phyloP scores from a whole-genome alignment of 2,797 vertebrate genomes.

The Cyclura pinguis region DNA sequence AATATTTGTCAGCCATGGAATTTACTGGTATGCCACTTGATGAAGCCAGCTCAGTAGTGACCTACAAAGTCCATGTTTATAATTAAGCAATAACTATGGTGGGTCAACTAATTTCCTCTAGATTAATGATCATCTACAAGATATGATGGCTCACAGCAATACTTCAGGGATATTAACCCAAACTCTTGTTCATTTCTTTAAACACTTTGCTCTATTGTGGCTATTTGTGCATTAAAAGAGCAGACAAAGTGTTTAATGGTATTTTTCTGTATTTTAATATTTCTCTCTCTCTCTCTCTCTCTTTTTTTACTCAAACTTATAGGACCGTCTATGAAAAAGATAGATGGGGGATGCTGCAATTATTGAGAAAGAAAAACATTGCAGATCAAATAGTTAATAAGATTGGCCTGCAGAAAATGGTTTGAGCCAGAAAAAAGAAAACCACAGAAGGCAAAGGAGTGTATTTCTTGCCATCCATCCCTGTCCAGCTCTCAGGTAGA shows the following conservation, averaged over 20 bases:
- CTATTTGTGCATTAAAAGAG: constrained; percentile 44
- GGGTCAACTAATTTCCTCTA: constrained; percentile 68
- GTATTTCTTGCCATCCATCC: not conserved
- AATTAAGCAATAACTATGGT: constrained; percentile 72
- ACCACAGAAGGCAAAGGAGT: not conserved
- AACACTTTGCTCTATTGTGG: constrained; percentile 49
- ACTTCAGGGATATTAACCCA: constrained; percentile 67
- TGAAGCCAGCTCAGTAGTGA: constrained; percentile 37
- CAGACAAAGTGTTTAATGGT: not conserved
- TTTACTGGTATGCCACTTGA: constrained; percentile 49
- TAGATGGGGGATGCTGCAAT: not conserved
- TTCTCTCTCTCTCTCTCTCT: too few relatives aligned
- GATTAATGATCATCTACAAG: constrained; percentile 64
- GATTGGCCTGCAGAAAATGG: not conserved
- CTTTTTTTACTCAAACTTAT: not conserved
- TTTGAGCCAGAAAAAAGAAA: not conserved
- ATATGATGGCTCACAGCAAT: constrained; percentile 52
- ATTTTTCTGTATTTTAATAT: not conserved
- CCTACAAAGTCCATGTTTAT: constrained; percentile 66
- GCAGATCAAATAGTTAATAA: not conserved
- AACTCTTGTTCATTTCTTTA: constrained; percentile 71
- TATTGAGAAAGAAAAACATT: not conserved
- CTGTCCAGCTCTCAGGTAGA: not conserved
- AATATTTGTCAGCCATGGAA: constrained; percentile 55
- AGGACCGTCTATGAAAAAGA: not conserved